phyloP scores from a whole-genome alignment of 2,888 invertebrate genomes.

The Rhamnusium bicolor region DNA sequence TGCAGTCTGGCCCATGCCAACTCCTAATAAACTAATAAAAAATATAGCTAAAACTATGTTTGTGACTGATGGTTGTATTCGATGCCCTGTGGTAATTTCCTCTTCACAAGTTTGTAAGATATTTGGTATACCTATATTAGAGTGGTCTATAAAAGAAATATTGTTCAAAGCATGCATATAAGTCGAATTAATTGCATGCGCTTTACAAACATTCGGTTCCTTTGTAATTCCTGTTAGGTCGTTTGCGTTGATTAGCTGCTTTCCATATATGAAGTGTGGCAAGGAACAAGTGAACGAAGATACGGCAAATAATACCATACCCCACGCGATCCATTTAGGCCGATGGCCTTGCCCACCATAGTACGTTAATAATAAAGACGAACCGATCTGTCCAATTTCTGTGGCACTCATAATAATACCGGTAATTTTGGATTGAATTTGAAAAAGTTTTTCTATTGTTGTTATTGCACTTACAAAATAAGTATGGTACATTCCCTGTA shows the following conservation, averaged over 20 bases:
- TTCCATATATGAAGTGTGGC: constrained; percentile 90
- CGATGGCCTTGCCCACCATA: constrained; percentile 93
- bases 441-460: constrained; percentile 93
- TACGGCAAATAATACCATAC: constrained; percentile 90
- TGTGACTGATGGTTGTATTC: constrained; percentile 83
- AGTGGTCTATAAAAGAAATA: constrained; percentile 33
- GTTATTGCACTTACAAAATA: constrained; percentile 96
- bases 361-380: constrained; percentile 89
- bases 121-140: constrained; percentile 30
- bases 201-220: constrained; percentile 70
- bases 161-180: constrained; percentile 26
- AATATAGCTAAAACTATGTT: constrained; percentile 90
- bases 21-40: constrained; percentile 89
- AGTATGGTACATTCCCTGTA: constrained; percentile 93
- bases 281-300: constrained; percentile 90
- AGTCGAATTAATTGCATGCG: constrained; percentile 37
- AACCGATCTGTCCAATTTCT: constrained; percentile 94
- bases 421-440: constrained; percentile 92
- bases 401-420: constrained; percentile 92
- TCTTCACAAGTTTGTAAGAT: constrained; percentile 64
- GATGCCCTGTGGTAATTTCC: constrained; percentile 77
- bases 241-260: constrained; percentile 77
- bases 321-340: constrained; percentile 94
- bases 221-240: constrained; percentile 69
- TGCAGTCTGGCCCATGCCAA: constrained; percentile 94